Evolutionary conservation across 2,888 invertebrate species (phyloP).

Genomic region (Chalcis sispes): DNA sequence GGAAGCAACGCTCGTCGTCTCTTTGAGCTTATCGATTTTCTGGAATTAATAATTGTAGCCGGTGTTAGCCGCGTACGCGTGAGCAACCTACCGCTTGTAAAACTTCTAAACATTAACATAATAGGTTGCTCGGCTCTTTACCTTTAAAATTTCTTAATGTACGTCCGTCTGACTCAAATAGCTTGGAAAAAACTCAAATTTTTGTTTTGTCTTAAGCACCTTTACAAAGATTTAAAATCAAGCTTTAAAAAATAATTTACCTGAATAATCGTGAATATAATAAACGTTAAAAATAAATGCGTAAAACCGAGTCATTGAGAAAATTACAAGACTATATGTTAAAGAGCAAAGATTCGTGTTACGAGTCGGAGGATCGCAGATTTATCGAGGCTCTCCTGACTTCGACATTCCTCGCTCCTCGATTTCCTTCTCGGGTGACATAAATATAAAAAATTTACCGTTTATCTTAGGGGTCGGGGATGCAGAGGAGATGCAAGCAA

Average conservation of each 20-base stretch:
- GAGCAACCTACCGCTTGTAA: background rate
- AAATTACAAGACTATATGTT: constrained; percentile 33
- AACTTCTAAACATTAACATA: background rate
- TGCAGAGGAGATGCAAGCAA: constrained; percentile 35
- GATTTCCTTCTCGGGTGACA: constrained; percentile 61
- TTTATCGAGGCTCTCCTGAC: constrained; percentile 60
- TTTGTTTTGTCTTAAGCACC: too few species aligned
- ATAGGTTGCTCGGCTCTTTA: too few species aligned
- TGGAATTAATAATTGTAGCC: constrained; percentile 74
- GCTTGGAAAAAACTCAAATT: too few species aligned
- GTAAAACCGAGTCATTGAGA: constrained; percentile 1
- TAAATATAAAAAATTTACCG: constrained; percentile 64
- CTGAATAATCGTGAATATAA: too few species aligned
- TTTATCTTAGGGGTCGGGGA: constrained; percentile 43
- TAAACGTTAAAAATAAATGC: background rate
- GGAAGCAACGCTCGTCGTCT: constrained; percentile 60
- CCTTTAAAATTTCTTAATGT: too few species aligned
- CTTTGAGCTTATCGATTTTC: constrained; percentile 75
- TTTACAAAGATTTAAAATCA: too few species aligned
- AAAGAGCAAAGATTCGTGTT: constrained; percentile 45
- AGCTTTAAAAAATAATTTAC: too few species aligned
- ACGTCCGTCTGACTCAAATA: too few species aligned
- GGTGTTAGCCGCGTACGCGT: background rate
- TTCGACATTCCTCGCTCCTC: constrained; percentile 64
- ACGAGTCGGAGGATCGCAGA: constrained; percentile 57